Conservation (phyloP, 2,888 invertebrate genomes). For the Phytoseiulus persimilis region DNA sequence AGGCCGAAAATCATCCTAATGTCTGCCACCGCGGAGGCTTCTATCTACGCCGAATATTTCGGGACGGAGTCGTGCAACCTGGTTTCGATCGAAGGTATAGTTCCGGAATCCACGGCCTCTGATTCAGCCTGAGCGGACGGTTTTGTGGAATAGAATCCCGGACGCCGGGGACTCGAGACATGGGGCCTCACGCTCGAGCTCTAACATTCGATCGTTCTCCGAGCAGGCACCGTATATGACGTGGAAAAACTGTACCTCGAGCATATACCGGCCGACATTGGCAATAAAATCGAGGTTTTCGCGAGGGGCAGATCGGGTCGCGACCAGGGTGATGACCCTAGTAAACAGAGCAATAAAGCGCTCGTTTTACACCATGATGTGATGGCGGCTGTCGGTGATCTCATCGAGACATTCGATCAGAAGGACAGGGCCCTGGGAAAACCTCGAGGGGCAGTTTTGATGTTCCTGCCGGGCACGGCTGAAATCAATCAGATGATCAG, state of each 20-base stretch:
- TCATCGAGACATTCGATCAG: background rate
- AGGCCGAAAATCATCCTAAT: slow-evolving; percentile 65
- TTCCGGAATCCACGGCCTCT: slow-evolving; percentile 36
- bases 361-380: background rate
- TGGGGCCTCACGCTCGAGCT: background rate
- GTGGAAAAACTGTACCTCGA: slow-evolving; percentile 50
- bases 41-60: slow-evolving; percentile 65
- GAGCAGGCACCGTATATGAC: slow-evolving; percentile 48
- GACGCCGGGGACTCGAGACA: background rate
- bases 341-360: background rate
- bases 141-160: background rate
- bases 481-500: slow-evolving; percentile 58
- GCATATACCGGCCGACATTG: slow-evolving; percentile 49
- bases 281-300: slow-evolving; percentile 35
- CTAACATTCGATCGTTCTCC: slow-evolving; percentile 43
- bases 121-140: background rate
- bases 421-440: slow-evolving; percentile 41
- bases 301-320: background rate
- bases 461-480: slow-evolving; percentile 73
- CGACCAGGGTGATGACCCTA: background rate
- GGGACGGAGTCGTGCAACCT: slow-evolving; percentile 48
- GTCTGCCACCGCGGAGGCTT: slow-evolving; percentile 82
- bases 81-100: slow-evolving; percentile 41
- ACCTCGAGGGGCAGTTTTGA: slow-evolving; percentile 62
- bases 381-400: slow-evolving; percentile 37